Base-by-base conservation (phyloP, 2,113 vertebrate genomes). In the Petromus typicus region DNA sequence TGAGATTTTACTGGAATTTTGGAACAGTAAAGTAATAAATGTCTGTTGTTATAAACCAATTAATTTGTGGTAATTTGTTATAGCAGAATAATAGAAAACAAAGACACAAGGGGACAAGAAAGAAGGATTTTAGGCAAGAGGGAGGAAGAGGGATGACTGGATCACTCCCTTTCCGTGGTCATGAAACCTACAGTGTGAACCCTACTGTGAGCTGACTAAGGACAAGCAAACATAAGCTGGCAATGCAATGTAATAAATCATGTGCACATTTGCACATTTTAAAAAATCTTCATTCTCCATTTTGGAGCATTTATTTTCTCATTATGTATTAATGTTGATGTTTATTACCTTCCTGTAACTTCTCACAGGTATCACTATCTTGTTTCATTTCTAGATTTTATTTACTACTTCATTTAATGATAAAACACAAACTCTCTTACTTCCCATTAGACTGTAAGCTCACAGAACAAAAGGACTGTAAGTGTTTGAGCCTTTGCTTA, bases 321-420 rank as follows among this genome's bases (percentile, higher is more conserved):
- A 23, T 16, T 81, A 22, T 45, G 3, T 51, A 48, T 73, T 4
- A 30, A 8, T 23, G 7, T 34, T 17, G 23, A 25, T 82, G 4
- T 79, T 94, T 92, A 48, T 79, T 75, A 69, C 37, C 23, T 83
- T 91, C 81, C 64, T 71, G 22, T 43, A 76, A 34, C 8, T 90
- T 89, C 56, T 91, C 40, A 37, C 20, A 27, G 45, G 5, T 54
- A 3, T 85, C 64, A 67, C 37, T 23, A 67, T 91, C 37, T 78
- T 78, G 20, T 61, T 94, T 61, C 8, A 57, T 75, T 96, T 93
- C 56, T 83, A 45, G 40, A 75, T 95, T 88, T 73, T 32, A 89
- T 63, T 86, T 82, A 40, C 82, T 69, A 18, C 5, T 89, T 88
- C 76, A 61, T 66, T 85, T 66, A 32, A 82, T 20, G 43, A 59